Conservation (phyloP, 2,113 vertebrate genomes). For the Onychostoma macrolepis region DNA sequence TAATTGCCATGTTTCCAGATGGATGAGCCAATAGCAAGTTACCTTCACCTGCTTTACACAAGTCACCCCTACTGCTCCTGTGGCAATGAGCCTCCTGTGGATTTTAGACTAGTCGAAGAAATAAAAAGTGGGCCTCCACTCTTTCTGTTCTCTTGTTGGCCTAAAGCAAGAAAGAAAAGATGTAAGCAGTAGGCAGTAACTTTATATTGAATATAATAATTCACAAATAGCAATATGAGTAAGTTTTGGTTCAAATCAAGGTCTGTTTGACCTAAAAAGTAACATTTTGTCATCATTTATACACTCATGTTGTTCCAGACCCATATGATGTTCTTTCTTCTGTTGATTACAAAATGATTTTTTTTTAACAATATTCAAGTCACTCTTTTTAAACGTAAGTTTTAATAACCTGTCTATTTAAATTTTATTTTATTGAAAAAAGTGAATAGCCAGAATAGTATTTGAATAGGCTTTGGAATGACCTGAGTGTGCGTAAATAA, state of each 20-base stretch:
- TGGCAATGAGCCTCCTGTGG: slow-evolving; percentile 22
- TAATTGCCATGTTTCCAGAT: slow-evolving; percentile 34
- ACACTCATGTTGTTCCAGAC: neutral
- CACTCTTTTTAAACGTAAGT: too few relatives aligned
- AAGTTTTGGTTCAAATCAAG: neutral
- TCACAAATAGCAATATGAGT: neutral
- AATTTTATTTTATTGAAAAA: too few relatives aligned
- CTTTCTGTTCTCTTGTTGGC: neutral
- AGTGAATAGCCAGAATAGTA: neutral
- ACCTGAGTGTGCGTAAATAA: neutral
- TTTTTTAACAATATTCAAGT: neutral
- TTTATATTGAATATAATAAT: neutral
- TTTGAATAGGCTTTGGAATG: too few relatives aligned
- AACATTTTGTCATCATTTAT: neutral
- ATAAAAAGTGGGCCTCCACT: neutral
- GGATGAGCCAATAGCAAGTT: slow-evolving; percentile 33
- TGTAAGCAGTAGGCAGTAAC: neutral
- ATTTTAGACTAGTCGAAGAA: neutral
- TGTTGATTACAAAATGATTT: neutral
- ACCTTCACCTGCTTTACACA: slow-evolving; percentile 26
- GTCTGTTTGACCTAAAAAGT: neutral
- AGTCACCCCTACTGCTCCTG: neutral
- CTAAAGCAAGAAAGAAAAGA: slow-evolving; percentile 7
- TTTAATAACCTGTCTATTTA: too few relatives aligned
- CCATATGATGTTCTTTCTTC: neutral